A percentile compares a stretch with the other conserved stretches of the same genome.
Evolutionary conservation across 2,888 invertebrate species (phyloP).

Genomic region (Platycheirus rosarum): DNA sequence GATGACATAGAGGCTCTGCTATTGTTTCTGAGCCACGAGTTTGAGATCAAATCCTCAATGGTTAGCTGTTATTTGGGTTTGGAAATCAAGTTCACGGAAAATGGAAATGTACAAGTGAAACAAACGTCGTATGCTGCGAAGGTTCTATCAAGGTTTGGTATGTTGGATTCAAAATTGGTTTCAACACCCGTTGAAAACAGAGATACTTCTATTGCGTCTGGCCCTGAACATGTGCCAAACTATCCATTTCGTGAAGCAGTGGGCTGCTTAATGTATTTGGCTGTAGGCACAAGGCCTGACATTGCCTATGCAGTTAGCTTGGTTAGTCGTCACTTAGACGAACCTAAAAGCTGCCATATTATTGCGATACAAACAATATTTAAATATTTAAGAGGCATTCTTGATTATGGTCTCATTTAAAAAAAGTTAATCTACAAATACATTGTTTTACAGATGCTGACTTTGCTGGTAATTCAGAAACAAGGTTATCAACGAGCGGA

Average conservation of each 20-base stretch:
- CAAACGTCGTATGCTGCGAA: constrained; percentile 21
- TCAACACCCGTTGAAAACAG: too few relatives aligned
- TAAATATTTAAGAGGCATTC: constrained; percentile 50
- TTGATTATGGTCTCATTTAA: constrained; percentile 24
- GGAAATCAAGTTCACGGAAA: constrained; percentile 1
- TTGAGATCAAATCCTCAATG: constrained; percentile 11
- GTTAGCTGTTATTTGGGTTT: constrained; percentile 7
- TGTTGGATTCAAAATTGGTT: constrained; percentile 28
- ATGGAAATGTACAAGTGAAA: constrained; percentile 4
- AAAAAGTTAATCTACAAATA: constrained; percentile 5
- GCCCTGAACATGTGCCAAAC: not conserved
- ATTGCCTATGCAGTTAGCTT: constrained; percentile 33
- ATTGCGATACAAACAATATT: constrained; percentile 6
- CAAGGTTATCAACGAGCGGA: constrained; percentile 47
- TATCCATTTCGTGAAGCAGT: constrained; percentile 37
- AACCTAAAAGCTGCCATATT: constrained; percentile 12
- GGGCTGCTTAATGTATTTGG: constrained; percentile 53
- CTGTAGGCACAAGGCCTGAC: constrained; percentile 35
- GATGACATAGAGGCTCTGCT: constrained; percentile 4
- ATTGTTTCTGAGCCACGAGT: constrained; percentile 6
- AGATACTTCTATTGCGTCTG: too few relatives aligned
- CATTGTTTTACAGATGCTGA: constrained; percentile 48
- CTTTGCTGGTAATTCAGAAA: constrained; percentile 48
- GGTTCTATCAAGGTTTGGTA: constrained; percentile 20
- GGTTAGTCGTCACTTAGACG: constrained; percentile 29